Conservation (phyloP, 1,140 invertebrate genomes). For the Cydia strobilella region DNA sequence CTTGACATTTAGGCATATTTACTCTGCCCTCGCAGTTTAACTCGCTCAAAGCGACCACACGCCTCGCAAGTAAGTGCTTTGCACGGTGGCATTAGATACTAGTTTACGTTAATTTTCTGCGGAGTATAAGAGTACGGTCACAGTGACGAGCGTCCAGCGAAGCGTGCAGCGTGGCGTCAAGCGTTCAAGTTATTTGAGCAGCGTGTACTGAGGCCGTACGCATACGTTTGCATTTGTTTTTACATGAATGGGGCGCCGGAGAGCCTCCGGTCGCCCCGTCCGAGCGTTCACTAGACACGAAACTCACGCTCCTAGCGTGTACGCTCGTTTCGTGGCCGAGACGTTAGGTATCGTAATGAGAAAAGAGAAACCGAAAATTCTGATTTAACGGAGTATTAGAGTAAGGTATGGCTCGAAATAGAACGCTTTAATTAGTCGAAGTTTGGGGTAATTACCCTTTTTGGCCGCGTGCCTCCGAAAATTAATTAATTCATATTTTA, state of each 20-base stretch:
- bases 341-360: no score
- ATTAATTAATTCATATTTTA: neutral
- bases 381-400: neutral
- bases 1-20: neutral
- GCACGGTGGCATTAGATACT: neutral
- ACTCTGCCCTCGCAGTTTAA: neutral
- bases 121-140: no score
- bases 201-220: no score
- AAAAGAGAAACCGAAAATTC: neutral
- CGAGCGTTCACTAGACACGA: no score
- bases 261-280: no score
- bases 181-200: no score
- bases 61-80: neutral
- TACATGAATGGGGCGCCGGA: no score
- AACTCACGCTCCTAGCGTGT: no score
- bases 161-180: no score
- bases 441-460: neutral
- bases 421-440: neutral
- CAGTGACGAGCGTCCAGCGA: no score
- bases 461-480: neutral
- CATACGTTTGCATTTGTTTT: no score
- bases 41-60: neutral
- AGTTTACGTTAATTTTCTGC: neutral
- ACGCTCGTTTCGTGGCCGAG: no score
- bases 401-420: neutral